phyloP scores from a whole-genome alignment of 2,888 invertebrate genomes.

The Agapostemon virescens region DNA sequence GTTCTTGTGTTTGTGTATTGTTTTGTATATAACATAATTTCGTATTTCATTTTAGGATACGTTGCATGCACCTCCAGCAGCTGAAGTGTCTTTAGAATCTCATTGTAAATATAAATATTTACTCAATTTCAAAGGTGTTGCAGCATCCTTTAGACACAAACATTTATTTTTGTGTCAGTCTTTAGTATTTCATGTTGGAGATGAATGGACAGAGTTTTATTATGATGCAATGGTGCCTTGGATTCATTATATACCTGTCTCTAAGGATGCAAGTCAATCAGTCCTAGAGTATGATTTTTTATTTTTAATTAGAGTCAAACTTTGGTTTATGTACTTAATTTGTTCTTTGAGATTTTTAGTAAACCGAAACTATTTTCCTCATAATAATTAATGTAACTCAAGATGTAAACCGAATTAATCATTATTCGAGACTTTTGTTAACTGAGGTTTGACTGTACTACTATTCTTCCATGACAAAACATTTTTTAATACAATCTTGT shows the following conservation, averaged over 20 bases:
- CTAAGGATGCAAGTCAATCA: conserved; percentile 84
- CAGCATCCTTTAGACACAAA: conserved; percentile 98
- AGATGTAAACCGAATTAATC: no score
- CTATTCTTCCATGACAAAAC: not conserved
- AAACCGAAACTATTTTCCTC: no score
- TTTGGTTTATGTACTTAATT: no score
- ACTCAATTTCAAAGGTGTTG: conserved; percentile 98
- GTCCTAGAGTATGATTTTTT: conserved; percentile 84
- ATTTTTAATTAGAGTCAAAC: no score
- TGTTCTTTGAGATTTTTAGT: no score
- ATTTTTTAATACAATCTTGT: conserved; percentile 32
- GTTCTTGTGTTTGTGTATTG: not conserved
- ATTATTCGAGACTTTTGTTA: no score
- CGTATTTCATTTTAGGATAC: conserved; percentile 86
- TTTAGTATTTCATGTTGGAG: conserved; percentile 95
- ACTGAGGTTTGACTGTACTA: no score
- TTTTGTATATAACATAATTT: conserved; percentile 10
- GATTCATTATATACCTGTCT: conserved; percentile 96
- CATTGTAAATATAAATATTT: conserved; percentile 97
- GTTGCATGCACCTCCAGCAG: conserved; percentile 89
- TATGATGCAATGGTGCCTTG: conserved; percentile 94
- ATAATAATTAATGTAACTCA: no score
- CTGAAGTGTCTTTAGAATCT: conserved; percentile 92
- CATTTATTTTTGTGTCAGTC: conserved; percentile 96
- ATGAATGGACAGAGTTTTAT: conserved; percentile 97